Percentiles rank a stretch among this genome's conserved stretches.
Conservation (phyloP, 2,888 invertebrate species). For the Netelia fuscicornis region DNA sequence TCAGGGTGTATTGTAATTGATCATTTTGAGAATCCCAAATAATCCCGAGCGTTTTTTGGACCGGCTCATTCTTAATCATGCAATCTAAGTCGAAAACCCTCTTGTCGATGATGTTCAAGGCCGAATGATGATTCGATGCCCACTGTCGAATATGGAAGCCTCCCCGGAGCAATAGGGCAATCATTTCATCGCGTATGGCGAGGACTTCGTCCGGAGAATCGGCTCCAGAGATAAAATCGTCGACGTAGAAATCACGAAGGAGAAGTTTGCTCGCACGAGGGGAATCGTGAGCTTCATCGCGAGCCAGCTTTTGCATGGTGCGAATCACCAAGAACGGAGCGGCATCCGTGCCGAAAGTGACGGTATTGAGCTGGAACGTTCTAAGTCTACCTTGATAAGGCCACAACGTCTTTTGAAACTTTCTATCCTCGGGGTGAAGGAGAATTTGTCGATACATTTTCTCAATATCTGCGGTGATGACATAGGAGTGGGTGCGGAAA, state of each 20-base stretch:
- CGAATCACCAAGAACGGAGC: conserved; percentile 72
- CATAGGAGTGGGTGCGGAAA: conserved; percentile 44
- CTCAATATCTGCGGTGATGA: conserved; percentile 35
- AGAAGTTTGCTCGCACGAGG: conserved; percentile 66
- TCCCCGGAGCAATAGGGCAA: conserved; percentile 68
- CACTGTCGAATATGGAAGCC: conserved; percentile 71
- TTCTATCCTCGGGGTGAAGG: conserved; percentile 42
- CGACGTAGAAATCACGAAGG: conserved; percentile 73
- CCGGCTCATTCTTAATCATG: conserved; percentile 14
- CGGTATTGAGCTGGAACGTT: conserved; percentile 51
- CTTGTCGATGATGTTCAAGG: background rate
- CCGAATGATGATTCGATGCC: conserved; percentile 24
- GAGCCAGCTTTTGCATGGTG: conserved; percentile 70
- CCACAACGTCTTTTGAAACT: conserved; percentile 63
- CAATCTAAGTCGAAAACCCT: conserved; percentile 38
- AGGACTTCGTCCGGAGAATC: conserved; percentile 63
- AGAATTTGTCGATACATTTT: conserved; percentile 66
- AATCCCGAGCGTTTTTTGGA: conserved; percentile 49
- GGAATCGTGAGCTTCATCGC: conserved; percentile 58
- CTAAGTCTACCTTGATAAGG: conserved; percentile 28
- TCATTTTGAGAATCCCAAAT: conserved; percentile 61
- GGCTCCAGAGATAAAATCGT: conserved; percentile 73
- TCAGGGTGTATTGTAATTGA: conserved; percentile 40
- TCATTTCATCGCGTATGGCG: conserved; percentile 65
- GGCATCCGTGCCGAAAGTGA: conserved; percentile 60